Percentiles rank a stretch among this genome's conserved stretches.
Evolutionary conservation across 1,140 invertebrate species (phyloP).

Genomic region (Augochlora pura): DNA sequence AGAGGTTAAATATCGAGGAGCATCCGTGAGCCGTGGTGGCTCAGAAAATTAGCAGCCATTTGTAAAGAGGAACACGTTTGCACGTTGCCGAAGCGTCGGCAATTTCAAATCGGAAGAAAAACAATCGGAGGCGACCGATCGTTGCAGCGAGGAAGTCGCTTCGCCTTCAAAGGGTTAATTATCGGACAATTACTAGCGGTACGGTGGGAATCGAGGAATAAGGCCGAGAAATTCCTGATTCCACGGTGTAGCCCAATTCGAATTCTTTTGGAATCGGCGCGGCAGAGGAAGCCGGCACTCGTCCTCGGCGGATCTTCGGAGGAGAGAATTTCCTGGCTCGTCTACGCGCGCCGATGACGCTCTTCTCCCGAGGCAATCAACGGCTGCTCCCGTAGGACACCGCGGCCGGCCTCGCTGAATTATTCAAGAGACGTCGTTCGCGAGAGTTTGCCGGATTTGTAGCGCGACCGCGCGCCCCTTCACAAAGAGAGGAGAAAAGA

Average conservation of each 20-base stretch:
- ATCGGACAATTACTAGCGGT: neutral
- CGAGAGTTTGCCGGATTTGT: constrained; percentile 65
- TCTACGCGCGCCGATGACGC: constrained; percentile 23
- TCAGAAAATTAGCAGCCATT: no score
- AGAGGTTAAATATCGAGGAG: no score
- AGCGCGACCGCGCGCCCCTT: constrained; percentile 53
- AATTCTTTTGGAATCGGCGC: constrained; percentile 37
- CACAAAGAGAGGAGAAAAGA: constrained; percentile 53
- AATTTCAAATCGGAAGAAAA: no score
- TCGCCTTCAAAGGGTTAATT: constrained; percentile 6
- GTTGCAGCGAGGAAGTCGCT: no score
- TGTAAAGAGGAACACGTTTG: no score
- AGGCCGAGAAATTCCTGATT: neutral
- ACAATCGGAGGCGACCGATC: no score
- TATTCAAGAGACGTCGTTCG: constrained; percentile 59
- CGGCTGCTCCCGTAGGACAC: constrained; percentile 57
- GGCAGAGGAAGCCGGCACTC: no score
- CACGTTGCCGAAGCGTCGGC: no score
- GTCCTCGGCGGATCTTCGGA: constrained; percentile 6
- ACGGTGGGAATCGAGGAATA: neutral
- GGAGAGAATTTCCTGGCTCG: constrained; percentile 33
- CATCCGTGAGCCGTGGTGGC: no score
- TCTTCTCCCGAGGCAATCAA: constrained; percentile 52
- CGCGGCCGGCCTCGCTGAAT: constrained; percentile 57
- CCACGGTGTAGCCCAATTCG: constrained; percentile 9